A percentile compares a stretch with the other conserved stretches of the same genome.
Conservation (phyloP, 2,888 invertebrate species). For the Limnephilus rhombicus region DNA sequence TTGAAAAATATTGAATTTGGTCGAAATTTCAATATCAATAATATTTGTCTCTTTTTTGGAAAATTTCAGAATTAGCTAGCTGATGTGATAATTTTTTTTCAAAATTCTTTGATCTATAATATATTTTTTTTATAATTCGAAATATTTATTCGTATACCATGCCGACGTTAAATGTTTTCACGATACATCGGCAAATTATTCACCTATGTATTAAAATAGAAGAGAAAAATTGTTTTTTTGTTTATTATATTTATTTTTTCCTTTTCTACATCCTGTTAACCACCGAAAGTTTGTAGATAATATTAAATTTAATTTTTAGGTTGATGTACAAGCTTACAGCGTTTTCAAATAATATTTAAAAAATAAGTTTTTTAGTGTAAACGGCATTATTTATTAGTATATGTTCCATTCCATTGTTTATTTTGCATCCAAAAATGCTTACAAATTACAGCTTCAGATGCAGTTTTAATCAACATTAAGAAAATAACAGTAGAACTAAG, state of each 20-base stretch:
- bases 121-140: not conserved
- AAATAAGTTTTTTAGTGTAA: too few species aligned
- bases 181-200: not conserved
- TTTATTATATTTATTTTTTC: not conserved
- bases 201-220: not conserved
- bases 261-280: not conserved
- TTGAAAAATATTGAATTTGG: not conserved
- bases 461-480: too few species aligned
- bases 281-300: not conserved
- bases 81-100: not conserved
- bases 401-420: too few species aligned
- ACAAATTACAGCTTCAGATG: too few species aligned
- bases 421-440: too few species aligned
- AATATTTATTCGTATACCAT: not conserved
- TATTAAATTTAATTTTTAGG: not conserved
- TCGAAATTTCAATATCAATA: not conserved
- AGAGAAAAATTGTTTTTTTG: not conserved
- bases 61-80: not conserved
- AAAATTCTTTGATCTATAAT: not conserved
- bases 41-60: not conserved
- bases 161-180: not conserved
- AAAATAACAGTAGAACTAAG: too few species aligned
- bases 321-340: not conserved
- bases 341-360: not conserved
- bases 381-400: too few species aligned